Evolutionary conservation across 2,888 invertebrate genomes (phyloP).

Genomic region (Cheilosia impressa): DNA sequence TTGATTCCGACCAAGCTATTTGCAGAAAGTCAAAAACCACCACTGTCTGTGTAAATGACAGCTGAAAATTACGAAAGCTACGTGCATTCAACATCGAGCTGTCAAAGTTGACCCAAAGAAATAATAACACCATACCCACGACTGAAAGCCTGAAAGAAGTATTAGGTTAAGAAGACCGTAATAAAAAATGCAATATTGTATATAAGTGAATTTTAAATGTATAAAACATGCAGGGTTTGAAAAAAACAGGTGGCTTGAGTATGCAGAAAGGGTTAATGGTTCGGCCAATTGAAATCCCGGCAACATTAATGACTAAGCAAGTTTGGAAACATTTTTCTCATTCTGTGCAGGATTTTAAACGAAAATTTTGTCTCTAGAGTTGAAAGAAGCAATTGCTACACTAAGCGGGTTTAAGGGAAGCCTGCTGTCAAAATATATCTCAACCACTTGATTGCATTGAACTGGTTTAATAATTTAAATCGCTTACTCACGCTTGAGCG

Average conservation of each 20-base stretch:
- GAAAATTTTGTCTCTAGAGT: slow-evolving; percentile 23
- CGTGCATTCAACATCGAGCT: too few species aligned
- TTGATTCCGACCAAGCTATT: too few species aligned
- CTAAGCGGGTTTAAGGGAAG: background rate
- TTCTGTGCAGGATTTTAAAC: slow-evolving; percentile 46
- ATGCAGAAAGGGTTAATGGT: background rate
- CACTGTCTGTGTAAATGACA: too few species aligned
- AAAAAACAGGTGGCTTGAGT: background rate
- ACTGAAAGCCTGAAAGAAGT: too few species aligned
- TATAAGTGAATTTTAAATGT: too few species aligned
- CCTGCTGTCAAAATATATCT: background rate
- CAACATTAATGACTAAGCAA: slow-evolving; percentile 34
- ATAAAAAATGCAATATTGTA: too few species aligned
- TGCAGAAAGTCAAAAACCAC: too few species aligned
- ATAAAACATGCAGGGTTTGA: background rate
- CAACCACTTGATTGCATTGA: background rate
- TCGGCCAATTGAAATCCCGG: slow-evolving; percentile 55
- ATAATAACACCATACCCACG: too few species aligned
- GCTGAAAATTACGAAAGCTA: too few species aligned
- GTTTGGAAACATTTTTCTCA: slow-evolving; percentile 22
- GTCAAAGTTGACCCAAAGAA: too few species aligned
- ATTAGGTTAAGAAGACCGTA: too few species aligned
- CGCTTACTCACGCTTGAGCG: background rate
- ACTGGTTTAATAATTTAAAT: slow-evolving; percentile 9
- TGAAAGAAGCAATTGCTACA: slow-evolving; percentile 5